Evolutionary conservation across 1,140 invertebrate genomes (phyloP).

Genomic region (Drosophila melanica): DNA sequence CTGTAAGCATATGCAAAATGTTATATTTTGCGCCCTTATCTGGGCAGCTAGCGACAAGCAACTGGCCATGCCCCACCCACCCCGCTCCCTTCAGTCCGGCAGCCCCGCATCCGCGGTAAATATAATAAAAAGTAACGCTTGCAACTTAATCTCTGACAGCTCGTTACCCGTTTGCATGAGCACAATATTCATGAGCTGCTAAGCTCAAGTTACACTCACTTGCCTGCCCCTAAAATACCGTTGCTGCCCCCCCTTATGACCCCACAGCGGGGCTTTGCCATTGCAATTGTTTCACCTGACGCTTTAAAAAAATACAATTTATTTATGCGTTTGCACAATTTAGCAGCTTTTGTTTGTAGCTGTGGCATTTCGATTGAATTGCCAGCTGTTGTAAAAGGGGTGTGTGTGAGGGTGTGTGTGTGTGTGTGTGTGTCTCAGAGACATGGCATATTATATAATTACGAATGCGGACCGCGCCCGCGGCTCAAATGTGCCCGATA

Average conservation of each 20-base stretch:
- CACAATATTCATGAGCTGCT: conserved; percentile 82
- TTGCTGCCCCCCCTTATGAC: neutral
- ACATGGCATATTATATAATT: conserved; percentile 65
- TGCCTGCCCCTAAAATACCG: conserved; percentile 11
- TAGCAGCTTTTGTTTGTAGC: conserved; percentile 53
- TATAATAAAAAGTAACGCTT: conserved; percentile 83
- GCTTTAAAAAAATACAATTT: conserved; percentile 41
- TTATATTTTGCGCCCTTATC: conserved; percentile 72
- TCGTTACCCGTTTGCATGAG: conserved; percentile 83
- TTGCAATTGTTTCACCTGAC: conserved; percentile 59
- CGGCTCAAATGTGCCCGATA: conserved; percentile 70
- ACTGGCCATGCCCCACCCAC: conserved; percentile 6
- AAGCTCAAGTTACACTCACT: conserved; percentile 78
- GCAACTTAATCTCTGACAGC: conserved; percentile 83
- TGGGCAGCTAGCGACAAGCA: conserved; percentile 46
- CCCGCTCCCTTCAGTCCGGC: neutral
- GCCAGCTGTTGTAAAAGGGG: conserved; percentile 18
- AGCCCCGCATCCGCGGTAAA: conserved; percentile 48
- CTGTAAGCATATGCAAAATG: conserved; percentile 79
- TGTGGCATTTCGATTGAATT: conserved; percentile 79
- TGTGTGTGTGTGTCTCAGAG: conserved; percentile 14
- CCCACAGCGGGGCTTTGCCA: neutral
- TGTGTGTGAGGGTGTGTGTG: conserved; percentile 1
- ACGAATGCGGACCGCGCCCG: conserved; percentile 61
- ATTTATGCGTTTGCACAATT: conserved; percentile 70